These are phyloP conservation scores for Meteorus sp. DNA, from an alignment of 1,140 invertebrate genomes.

Conservation along the genomic window DNA sequence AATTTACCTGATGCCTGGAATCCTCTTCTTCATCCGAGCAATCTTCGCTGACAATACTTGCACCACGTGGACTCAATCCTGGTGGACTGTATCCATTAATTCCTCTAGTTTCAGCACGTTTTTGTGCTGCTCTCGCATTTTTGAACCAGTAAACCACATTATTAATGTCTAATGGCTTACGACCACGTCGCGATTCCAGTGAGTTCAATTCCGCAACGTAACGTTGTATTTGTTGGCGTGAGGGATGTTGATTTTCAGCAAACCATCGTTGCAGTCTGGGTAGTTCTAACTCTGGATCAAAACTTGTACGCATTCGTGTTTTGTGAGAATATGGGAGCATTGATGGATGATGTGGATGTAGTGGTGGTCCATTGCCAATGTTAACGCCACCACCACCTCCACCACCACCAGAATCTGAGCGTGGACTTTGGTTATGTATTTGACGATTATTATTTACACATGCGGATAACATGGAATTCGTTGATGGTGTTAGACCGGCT, in stretches of 20 bases:
- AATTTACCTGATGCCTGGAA: conserved; percentile 50
- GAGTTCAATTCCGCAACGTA: conserved; percentile 93
- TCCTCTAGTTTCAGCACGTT: conserved; percentile 77
- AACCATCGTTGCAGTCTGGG: conserved; percentile 96
- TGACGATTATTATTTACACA: conserved; percentile 39
- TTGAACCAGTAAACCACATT: conserved; percentile 99
- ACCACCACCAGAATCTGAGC: conserved; percentile 41
- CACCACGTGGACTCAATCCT: conserved; percentile 53
- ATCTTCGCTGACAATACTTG: conserved; percentile 56
- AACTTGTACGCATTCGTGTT: conserved; percentile 87
- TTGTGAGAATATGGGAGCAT: conserved; percentile 81
- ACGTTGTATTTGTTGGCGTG: conserved; percentile 89
- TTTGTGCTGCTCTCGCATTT: conserved; percentile 93
- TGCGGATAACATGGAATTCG: conserved; percentile 11
- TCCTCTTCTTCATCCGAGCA: conserved; percentile 57
- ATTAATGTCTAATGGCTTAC: conserved; percentile 93
- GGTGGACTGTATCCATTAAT: conserved; percentile 56
- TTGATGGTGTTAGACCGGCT: conserved; percentile 53
- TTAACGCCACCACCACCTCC: too few species aligned
- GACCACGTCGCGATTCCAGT: conserved; percentile 85
- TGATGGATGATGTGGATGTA: conserved; percentile 65
- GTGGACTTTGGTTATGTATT: conserved; percentile 52
- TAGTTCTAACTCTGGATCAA: conserved; percentile 94
- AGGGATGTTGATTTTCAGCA: conserved; percentile 93
- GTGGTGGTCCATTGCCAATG: too few species aligned